Conservation (phyloP, 1,140 invertebrate genomes). For the Euschistus heros region DNA sequence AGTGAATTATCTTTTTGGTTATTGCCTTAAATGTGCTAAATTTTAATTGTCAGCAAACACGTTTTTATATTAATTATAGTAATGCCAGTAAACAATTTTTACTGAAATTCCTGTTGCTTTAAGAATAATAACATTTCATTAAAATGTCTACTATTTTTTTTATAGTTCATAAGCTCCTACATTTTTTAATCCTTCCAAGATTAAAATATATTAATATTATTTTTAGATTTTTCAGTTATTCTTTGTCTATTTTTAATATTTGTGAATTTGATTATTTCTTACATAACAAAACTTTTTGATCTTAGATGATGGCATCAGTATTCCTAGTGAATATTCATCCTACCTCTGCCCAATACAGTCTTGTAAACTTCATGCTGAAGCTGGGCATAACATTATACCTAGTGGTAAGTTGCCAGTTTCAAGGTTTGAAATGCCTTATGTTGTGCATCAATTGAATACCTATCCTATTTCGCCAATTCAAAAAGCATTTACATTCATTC, state of each 20-base stretch:
- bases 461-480: constrained; percentile 70
- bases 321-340: constrained; percentile 83
- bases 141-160: no score
- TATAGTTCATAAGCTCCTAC: no score
- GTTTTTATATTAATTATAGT: no score
- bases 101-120: no score
- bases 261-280: not conserved
- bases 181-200: not conserved
- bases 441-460: constrained; percentile 85
- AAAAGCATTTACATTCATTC: constrained; percentile 74
- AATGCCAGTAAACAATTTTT: no score
- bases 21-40: no score
- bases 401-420: constrained; percentile 46
- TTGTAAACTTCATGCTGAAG: constrained; percentile 62
- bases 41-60: no score
- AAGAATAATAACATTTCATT: no score
- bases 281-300: constrained; percentile 25
- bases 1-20: no score
- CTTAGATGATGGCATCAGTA: constrained; percentile 77
- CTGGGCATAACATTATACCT: constrained; percentile 41
- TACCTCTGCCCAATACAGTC: constrained; percentile 80
- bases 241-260: not conserved
- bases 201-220: not conserved
- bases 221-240: not conserved
- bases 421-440: constrained; percentile 80